Evolutionary conservation across 2,797 vertebrate genomes (phyloP).

Genomic region (Cephalopachus bancanus): DNA sequence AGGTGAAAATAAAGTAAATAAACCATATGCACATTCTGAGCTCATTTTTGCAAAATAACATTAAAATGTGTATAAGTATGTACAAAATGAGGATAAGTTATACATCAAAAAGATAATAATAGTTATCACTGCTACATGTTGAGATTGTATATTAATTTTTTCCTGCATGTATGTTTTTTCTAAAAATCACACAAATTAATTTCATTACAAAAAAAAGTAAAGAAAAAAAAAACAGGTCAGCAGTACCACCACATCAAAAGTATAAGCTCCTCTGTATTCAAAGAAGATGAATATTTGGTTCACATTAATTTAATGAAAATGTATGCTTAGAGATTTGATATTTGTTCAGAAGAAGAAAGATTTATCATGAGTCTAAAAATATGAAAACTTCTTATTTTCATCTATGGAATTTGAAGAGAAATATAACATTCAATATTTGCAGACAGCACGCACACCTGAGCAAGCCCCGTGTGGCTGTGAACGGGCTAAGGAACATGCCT

Average conservation of each 20-base stretch:
- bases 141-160: background rate
- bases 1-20: slow-evolving; percentile 2
- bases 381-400: slow-evolving; percentile 39
- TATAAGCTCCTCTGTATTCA: background rate
- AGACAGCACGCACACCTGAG: background rate
- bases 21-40: background rate
- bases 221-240: background rate
- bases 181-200: background rate
- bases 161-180: background rate
- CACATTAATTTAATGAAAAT: slow-evolving; percentile 44
- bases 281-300: background rate
- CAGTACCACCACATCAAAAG: background rate
- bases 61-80: background rate
- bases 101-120: background rate
- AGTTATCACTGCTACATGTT: background rate
- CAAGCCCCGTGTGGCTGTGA: background rate
- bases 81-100: background rate
- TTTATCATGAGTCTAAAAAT: background rate
- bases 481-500: background rate
- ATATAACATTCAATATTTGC: slow-evolving; percentile 1
- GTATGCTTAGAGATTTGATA: background rate
- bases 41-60: slow-evolving; percentile 39
- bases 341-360: slow-evolving; percentile 51
- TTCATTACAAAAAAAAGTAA: background rate
- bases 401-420: background rate